phyloP scores from a whole-genome alignment of 2,797 vertebrate genomes.

The Neomorphus geoffroyi region DNA sequence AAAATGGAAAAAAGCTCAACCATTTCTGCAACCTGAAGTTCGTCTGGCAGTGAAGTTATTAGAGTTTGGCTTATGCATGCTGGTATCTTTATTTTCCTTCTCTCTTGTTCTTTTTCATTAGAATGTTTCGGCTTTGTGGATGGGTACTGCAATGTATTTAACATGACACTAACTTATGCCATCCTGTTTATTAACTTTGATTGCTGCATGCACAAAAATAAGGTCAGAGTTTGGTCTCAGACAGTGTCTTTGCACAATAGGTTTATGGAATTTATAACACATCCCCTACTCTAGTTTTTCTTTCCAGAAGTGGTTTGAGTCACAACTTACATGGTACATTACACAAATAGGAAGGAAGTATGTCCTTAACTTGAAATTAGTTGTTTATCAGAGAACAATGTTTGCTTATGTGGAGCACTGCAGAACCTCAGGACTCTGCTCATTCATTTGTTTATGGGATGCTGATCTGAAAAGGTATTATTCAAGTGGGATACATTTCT shows the following conservation, averaged over 20 bases:
- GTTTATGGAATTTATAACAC: conserved; percentile 6
- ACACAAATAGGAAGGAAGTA: background rate
- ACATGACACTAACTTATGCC: background rate
- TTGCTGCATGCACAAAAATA: background rate
- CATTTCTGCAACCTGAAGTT: background rate
- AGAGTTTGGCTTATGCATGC: background rate
- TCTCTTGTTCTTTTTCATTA: background rate
- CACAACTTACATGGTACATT: background rate
- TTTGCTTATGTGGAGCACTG: background rate
- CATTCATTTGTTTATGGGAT: background rate
- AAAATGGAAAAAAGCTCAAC: background rate
- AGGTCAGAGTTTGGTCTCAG: background rate
- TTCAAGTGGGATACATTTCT: background rate
- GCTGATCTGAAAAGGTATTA: background rate
- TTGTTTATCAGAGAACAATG: background rate
- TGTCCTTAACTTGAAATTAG: background rate
- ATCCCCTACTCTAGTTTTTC: background rate
- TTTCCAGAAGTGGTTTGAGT: background rate
- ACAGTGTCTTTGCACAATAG: background rate
- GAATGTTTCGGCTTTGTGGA: background rate
- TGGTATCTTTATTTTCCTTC: background rate
- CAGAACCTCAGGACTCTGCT: background rate
- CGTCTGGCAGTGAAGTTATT: background rate
- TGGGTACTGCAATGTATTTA: background rate
- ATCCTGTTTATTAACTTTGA: background rate